Base-by-base conservation (phyloP, 2,113 vertebrate species). In the Gila orcuttii region DNA sequence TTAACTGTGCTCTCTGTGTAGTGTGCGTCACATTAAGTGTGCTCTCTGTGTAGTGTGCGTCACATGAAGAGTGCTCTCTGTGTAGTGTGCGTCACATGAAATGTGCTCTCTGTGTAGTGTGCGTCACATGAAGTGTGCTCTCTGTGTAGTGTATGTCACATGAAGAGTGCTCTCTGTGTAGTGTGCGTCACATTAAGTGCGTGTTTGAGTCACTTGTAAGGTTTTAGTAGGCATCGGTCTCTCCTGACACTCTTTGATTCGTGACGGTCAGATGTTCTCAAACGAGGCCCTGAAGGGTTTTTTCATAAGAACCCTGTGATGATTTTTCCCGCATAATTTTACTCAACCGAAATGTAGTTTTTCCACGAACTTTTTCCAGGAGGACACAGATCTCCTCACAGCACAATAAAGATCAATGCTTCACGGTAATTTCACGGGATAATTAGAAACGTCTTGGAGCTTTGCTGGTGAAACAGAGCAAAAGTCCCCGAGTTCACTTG, bases 311-410 rank as follows among this genome's bases (percentile, higher is more conserved):
- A 36, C 59, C 28, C 36, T 89, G 76, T 81, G 87, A 87, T 86
- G 85, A 84, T 86, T 87, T 87, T 85, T n/a, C 84, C 86, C 83
- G 68, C 83, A 82, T 85, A 86, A 89, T 59, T 93, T 93, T 92
- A 95, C 94, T 91, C 90, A 91, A 94, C 91, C 92, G 92, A 90
- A 95, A 86, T 93, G 92, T 93, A 62, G 91, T 92, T 91, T 95
- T 95, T 94, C 92, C 89, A 84, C 90, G 91, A 92, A 93, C 89
- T 92, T 93, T 88, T 89, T 94, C 92, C 94, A 94, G 89, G 91
- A 91, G 93, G 91, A 92, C 87, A 83, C 83, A 92, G 91, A 93
- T 93, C 95, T 95, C 90, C 92, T 74, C 93, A 85, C 92, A 93
- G 91, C 85, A 87, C 90, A 79, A 85, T 83, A 85, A 85, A 77